Base-by-base conservation (phyloP, 2,888 invertebrate genomes). In the Parascotia fuliginaria region DNA sequence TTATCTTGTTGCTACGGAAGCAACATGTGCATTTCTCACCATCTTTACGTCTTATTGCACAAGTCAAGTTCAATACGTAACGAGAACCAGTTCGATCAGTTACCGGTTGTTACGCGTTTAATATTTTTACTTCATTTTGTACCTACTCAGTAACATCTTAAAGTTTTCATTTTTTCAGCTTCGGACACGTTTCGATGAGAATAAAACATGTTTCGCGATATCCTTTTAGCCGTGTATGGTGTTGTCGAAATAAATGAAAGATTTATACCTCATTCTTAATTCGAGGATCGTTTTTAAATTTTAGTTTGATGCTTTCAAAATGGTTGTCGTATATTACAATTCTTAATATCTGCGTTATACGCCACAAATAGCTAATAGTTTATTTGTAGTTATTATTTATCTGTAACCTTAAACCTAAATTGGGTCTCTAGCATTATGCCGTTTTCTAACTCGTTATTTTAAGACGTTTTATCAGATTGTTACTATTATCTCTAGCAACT, bases 31-130 rank as follows among this genome's bases (percentile, higher is more conserved):
- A 52, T 64, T 68, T 67, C 59, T 65, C 62, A 67, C 66, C 66
- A 73, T 72, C 71, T 73, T 64, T 58, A 65, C 57, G 52, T 57
- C 50, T 61, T 58, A 65, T 70, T 66, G 55, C 66, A 65, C 70
- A 69, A 66, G 55, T 76, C 81, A 84, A 83, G 82, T 80, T 82
- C 81, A 83, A 75, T 77, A 76, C 77, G 81, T 79, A 83, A 83
- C 67, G 71, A 75, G 73, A 74, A 78, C 84, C 77, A 79, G 86
- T 87, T 86, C 83, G 77, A 71, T 82, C 79, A 81, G 74, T 84
- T 81, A 81, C 81, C 70, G 72, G 78, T 81, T 83, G 80, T 85
- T 85, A 85, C 78, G 74, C 69, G 59, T 47, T 64, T 60, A 58
- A 66, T 70, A 60, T 74, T 83, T 77, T 83, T 83, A 79, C 83